A percentile compares a stretch with the other conserved stretches of the same genome.
phyloP scores from a whole-genome alignment of 2,888 invertebrate genomes.

The Pristionchus maxplancki region DNA sequence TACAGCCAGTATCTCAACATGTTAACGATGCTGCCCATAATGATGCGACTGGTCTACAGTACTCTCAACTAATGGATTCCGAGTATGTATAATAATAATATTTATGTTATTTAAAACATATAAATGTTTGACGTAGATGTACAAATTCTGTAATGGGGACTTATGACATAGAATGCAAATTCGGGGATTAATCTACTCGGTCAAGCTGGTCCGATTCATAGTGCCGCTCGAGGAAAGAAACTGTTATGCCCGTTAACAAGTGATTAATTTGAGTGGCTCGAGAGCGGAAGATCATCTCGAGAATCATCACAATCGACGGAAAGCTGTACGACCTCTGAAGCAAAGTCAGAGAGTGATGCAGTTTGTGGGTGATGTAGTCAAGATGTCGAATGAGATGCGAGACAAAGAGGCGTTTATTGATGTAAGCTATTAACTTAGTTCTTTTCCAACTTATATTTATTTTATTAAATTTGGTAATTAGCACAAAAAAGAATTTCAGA shows the following conservation, averaged over 20 bases:
- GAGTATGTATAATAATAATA: no score
- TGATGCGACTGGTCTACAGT: not conserved
- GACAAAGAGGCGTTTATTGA: conserved; percentile 15
- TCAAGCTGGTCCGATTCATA: no score
- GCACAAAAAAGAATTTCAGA: no score
- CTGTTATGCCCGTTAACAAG: no score
- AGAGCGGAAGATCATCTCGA: not conserved
- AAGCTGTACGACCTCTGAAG: conserved; percentile 14
- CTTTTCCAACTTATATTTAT: no score
- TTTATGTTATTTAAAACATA: no score
- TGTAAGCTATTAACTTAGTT: no score
- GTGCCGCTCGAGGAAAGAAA: no score
- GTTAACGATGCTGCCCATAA: not conserved
- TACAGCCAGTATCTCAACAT: not conserved
- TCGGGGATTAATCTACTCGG: not conserved
- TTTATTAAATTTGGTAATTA: no score
- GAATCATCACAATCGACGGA: not conserved
- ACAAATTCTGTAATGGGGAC: no score
- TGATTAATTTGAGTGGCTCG: not conserved
- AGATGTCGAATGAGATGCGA: not conserved
- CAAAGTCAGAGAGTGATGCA: conserved; percentile 11
- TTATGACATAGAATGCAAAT: no score
- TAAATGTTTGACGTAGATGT: no score
- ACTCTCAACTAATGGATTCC: not conserved
- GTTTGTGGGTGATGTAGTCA: not conserved